Evolutionary conservation across 2,113 vertebrate species (phyloP), one percentile per base, ranked within the genome.

Genomic region (Macquaria ambigua): DNA sequence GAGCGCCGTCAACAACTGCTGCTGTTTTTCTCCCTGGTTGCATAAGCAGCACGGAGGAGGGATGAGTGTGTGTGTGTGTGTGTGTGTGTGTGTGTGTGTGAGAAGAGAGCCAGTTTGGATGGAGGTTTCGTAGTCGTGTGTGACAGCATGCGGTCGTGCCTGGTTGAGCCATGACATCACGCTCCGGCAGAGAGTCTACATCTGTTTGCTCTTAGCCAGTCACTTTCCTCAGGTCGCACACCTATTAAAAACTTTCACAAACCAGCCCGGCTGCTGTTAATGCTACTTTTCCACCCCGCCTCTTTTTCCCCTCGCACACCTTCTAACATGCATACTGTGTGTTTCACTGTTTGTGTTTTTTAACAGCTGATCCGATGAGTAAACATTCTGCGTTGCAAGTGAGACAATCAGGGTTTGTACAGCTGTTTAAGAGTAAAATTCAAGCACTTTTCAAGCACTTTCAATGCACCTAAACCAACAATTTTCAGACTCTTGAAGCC

Each of bases 81-180:
- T 76, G 50, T 67, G 70, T 61, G 37, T 46, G 84, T 31, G 80
- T 50, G 77, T 43, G 71, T n/a, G 58, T 25, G 41, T 43, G 12
- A n/a, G n/a, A n/a, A n/a, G n/a, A n/a, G 46, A 71, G 70, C n/a
- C 55, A 9, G 71, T 64, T 55, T 48, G 70, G 69, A 75, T 18
- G 48, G 52, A 81, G 41, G 56, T 18, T 37, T 61, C 1, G 55
- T 66, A 39, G 63, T 62, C 63, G 62, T 76, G 80, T 82, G 83
- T 80, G 74, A 61, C 82, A 82, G 84, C 72, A 43, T 84, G 87
- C 25, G 81, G 80, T 77, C 21, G 16, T 84, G 81, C 58, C 74
- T 70, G 82, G 79, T 73, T 64, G 79, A 84, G 73, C 87, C 81
- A 79, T 89, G 86, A 92, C 82, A 75, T 92, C 90, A 86, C 83